These are phyloP conservation scores for Limonius californicus DNA, from an alignment of 1,140 invertebrate species.

Conservation along the genomic window DNA sequence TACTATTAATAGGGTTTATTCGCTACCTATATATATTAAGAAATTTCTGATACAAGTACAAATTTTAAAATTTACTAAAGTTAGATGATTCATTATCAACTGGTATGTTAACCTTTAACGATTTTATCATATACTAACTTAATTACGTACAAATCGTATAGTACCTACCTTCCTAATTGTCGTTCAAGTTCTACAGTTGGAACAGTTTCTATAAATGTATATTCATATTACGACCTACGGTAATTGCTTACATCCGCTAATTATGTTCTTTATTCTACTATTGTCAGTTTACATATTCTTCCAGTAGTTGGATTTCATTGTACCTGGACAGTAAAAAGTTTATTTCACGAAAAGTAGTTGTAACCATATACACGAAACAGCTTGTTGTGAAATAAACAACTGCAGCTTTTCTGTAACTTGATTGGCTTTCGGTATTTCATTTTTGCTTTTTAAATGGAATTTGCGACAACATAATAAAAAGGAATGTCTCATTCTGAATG, in stretches of 20 bases:
- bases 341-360: background rate
- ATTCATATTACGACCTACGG: too few species aligned
- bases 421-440: background rate
- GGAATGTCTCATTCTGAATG: constrained; percentile 25
- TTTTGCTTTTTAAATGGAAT: constrained; percentile 6
- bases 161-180: background rate
- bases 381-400: background rate
- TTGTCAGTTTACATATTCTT: background rate
- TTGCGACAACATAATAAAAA: background rate
- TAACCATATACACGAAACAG: background rate
- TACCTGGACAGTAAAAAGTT: background rate
- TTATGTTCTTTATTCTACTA: too few species aligned
- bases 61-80: background rate
- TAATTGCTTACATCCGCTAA: too few species aligned
- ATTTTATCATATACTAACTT: constrained; percentile 3
- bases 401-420: background rate
- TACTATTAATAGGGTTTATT: background rate
- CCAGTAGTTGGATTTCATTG: background rate
- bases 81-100: background rate
- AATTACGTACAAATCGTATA: background rate
- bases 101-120: background rate
- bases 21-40: background rate
- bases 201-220: too few species aligned
- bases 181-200: background rate
- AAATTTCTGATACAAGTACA: constrained; percentile 6